Base-by-base conservation (phyloP, 2,888 invertebrate species). In the Drosophila peninsularis region DNA sequence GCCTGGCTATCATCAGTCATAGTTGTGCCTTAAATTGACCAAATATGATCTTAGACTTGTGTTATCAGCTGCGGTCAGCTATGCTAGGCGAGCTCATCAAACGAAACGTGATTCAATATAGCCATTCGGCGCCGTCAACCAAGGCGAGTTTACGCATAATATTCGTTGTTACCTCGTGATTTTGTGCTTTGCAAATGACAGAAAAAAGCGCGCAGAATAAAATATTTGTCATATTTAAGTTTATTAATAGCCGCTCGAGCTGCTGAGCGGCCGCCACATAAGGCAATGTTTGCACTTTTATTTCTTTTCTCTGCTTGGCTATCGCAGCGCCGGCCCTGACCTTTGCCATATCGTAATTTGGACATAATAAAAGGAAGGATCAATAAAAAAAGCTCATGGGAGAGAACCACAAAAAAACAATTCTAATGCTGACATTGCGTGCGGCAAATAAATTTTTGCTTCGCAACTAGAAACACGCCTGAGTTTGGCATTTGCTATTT, bases 391-490 rank as follows among this genome's bases (percentile, higher is more conserved):
- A 72, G 27, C 45, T 27, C 27, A 44, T 27, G 44, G 24, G 10
- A 75, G 52, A 42, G 41, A 27, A 10, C 11, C 2, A 45, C 5
- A 19, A 37, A 54, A 36, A 30, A 30, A 30, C 10, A 10, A 0
- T 67, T 65, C 73, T 71, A 81, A 84, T 78, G 62, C 39, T 44
- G 24, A 49, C 57, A 41, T 88, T 74, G 86, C 88, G 80, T 85
- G 86, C 24, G 39, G 4, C 44, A 60, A 34, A 55, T 41, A 24
- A 42, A 76, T 82, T 71, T 71, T 71, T 71, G 32, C 64, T 61
- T 66, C 1, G 14, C 42, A 27, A 24, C 44, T 21, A 24, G 30
- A 32, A 52, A 53, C 56, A 58, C 68, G 57, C 65, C 67, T 55
- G 44, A 49, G 37, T 37, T 19, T 37, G 17, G 2, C 24, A 13